Conservation (phyloP, 1,140 invertebrate species). For the Hyles euphorbiae region DNA sequence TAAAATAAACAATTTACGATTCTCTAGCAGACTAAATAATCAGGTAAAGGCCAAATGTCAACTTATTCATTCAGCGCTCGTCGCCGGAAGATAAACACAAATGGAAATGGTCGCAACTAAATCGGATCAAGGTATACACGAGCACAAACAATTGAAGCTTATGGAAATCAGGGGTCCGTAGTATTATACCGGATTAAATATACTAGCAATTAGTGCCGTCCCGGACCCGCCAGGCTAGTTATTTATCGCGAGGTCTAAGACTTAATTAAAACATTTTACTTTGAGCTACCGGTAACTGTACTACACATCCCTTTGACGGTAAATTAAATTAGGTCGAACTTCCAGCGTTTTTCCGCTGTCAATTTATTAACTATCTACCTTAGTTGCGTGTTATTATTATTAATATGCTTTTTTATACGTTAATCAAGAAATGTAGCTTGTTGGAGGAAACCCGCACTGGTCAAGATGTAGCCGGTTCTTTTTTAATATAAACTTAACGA, state of each 20-base stretch:
- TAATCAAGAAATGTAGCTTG: no score
- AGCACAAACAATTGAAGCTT: conserved; percentile 70
- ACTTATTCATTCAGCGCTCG: conserved; percentile 53
- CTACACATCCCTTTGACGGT: conserved; percentile 38
- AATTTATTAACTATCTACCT: background rate
- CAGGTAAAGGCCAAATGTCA: conserved; percentile 32
- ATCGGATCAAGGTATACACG: conserved; percentile 60
- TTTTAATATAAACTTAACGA: no score
- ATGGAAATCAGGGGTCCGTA: conserved; percentile 69
- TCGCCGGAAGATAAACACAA: conserved; percentile 50
- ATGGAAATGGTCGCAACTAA: conserved; percentile 57
- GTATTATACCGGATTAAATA: conserved; percentile 72
- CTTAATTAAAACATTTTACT: conserved; percentile 74
- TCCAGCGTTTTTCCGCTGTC: conserved; percentile 11
- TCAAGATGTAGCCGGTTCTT: no score
- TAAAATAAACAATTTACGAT: conserved; percentile 11
- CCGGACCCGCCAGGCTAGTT: conserved; percentile 53
- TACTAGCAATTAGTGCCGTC: conserved; percentile 70
- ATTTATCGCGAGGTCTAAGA: conserved; percentile 70
- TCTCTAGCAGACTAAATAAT: conserved; percentile 19
- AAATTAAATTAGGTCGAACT: conserved; percentile 49
- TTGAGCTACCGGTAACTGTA: conserved; percentile 53
- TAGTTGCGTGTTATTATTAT: no score
- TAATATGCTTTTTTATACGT: no score
- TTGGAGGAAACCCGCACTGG: no score